phyloP scores from a whole-genome alignment of 1,140 invertebrate genomes.

The Hetaerina americana region DNA sequence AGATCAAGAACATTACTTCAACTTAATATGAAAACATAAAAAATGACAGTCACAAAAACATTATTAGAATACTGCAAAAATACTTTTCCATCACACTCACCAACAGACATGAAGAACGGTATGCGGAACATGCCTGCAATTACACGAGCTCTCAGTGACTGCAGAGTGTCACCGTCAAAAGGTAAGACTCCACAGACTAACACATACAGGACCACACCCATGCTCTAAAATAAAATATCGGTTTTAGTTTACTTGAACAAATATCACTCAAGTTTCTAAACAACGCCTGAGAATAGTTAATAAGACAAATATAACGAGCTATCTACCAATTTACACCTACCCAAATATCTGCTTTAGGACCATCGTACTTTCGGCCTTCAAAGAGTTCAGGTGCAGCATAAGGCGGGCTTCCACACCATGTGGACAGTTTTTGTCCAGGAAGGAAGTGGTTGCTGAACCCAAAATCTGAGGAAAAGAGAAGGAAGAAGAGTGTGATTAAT shows the following conservation, averaged over 20 bases:
- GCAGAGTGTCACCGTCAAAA: slow-evolving; percentile 78
- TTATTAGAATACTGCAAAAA: too few relatives aligned
- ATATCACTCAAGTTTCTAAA: too few relatives aligned
- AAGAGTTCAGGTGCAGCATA: slow-evolving; percentile 97
- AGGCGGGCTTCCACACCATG: slow-evolving; percentile 95
- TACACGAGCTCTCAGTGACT: slow-evolving; percentile 65
- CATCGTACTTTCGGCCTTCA: slow-evolving; percentile 91
- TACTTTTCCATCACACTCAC: too few relatives aligned
- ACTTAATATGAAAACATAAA: too few relatives aligned
- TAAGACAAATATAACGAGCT: too few relatives aligned
- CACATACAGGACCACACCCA: slow-evolving; percentile 88
- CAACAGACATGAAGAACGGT: slow-evolving; percentile 86
- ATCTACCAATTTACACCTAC: slow-evolving; percentile 44
- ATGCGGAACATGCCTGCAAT: slow-evolving; percentile 78
- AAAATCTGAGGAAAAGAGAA: slow-evolving; percentile 52
- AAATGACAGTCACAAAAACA: too few relatives aligned
- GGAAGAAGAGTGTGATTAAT: slow-evolving; percentile 11
- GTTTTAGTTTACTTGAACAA: not conserved
- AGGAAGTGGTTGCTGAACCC: slow-evolving; percentile 90
- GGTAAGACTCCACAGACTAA: slow-evolving; percentile 82
- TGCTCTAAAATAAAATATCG: slow-evolving; percentile 47
- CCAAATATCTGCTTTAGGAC: slow-evolving; percentile 95
- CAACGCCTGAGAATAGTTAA: too few relatives aligned
- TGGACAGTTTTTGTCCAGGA: slow-evolving; percentile 66
- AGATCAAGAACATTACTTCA: too few relatives aligned